Conservation (phyloP, 2,888 invertebrate genomes). For the Trichogramma evanescens region DNA sequence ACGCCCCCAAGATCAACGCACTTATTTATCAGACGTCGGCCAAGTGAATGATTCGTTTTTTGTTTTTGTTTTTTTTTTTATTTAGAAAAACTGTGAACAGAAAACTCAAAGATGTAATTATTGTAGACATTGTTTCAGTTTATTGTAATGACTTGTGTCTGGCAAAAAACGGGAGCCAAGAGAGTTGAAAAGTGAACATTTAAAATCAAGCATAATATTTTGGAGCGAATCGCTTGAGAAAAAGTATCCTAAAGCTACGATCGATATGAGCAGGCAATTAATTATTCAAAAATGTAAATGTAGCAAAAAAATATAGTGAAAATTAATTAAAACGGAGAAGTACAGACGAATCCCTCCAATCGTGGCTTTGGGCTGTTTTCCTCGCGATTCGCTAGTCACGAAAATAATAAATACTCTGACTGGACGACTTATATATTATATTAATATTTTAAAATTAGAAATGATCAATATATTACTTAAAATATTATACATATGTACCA, state of each 20-base stretch:
- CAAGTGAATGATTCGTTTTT: slow-evolving; percentile 15
- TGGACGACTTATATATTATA: slow-evolving; percentile 14
- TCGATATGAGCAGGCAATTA: slow-evolving; percentile 16
- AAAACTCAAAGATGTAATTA: slow-evolving; percentile 9
- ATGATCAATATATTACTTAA: slow-evolving; percentile 12
- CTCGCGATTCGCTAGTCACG: slow-evolving; percentile 13
- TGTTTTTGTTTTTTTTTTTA: neutral
- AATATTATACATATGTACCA: slow-evolving; percentile 12
- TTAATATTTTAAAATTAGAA: neutral
- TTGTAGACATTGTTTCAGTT: neutral
- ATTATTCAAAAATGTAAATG: neutral
- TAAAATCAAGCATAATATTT: slow-evolving; percentile 3
- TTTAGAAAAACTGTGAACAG: slow-evolving; percentile 5
- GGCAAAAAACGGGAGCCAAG: slow-evolving; percentile 7
- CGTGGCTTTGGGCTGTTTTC: slow-evolving; percentile 34
- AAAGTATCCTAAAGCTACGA: slow-evolving; percentile 36
- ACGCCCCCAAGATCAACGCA: slow-evolving; percentile 19
- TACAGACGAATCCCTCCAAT: slow-evolving; percentile 21
- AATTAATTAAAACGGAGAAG: neutral
- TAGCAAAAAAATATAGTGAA: neutral
- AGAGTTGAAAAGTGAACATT: slow-evolving; percentile 7
- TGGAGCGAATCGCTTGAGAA: slow-evolving; percentile 16
- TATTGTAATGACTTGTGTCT: neutral
- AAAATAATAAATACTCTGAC: slow-evolving; percentile 16
- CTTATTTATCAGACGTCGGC: slow-evolving; percentile 16